These are phyloP conservation scores for Bombus polaris DNA, from an alignment of 1,140 invertebrate species.

Conservation along the genomic window DNA sequence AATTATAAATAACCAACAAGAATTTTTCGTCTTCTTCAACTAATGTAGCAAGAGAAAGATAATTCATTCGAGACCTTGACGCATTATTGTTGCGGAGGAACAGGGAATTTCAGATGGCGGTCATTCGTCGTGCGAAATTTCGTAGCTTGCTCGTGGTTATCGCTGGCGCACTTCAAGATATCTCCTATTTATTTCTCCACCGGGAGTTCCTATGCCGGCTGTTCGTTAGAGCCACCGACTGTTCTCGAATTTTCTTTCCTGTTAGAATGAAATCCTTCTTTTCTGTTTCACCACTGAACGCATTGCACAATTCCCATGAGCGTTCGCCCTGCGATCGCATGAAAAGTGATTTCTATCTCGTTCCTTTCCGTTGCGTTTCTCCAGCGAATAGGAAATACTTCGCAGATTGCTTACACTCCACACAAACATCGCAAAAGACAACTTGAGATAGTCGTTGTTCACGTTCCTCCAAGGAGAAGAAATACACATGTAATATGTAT, in stretches of 20 bases:
- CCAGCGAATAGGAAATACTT: neutral
- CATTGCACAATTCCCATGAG: slow-evolving; percentile 9
- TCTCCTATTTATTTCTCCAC: slow-evolving; percentile 35
- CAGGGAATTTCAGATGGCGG: neutral
- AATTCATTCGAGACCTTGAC: neutral
- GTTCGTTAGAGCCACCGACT: slow-evolving; percentile 31
- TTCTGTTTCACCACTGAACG: neutral
- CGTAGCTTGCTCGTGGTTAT: slow-evolving; percentile 39
- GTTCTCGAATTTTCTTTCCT: slow-evolving; percentile 29
- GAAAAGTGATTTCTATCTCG: slow-evolving; percentile 16
- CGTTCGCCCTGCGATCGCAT: neutral
- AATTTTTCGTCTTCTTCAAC: neutral
- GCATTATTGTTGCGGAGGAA: neutral
- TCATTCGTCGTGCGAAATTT: slow-evolving; percentile 15
- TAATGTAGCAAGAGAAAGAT: neutral
- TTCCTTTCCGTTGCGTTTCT: neutral
- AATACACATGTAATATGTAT: neutral
- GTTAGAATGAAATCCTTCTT: slow-evolving; percentile 32
- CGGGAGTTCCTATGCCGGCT: slow-evolving; percentile 4
- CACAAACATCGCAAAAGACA: neutral
- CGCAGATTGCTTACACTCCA: neutral
- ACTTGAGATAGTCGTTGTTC: neutral
- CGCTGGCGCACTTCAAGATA: neutral
- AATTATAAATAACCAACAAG: neutral
- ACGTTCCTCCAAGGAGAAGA: neutral